Conservation (phyloP, 2,888 invertebrate genomes). For the Punctoribates punctum region DNA sequence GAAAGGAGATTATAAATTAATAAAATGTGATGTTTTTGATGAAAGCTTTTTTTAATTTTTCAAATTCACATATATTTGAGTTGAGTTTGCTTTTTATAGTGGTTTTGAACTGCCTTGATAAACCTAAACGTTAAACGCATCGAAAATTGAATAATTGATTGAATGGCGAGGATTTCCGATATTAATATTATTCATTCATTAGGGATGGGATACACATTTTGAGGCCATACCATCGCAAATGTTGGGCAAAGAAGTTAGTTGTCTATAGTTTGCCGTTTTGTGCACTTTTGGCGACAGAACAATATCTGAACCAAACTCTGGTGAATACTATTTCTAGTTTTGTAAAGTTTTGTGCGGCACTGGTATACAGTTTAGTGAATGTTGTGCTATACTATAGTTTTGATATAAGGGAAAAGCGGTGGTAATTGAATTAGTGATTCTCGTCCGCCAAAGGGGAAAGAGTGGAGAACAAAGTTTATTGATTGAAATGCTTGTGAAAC, state of each 20-base stretch:
- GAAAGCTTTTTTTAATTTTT: no score
- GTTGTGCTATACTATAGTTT: conserved; percentile 25
- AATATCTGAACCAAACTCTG: not conserved
- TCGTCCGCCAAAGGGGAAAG: conserved; percentile 32
- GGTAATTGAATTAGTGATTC: conserved; percentile 31
- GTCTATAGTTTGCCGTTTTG: conserved; percentile 12
- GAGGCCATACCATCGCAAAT: not conserved
- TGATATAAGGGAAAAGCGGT: conserved; percentile 32
- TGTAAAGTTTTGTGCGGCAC: not conserved
- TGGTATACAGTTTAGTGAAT: conserved; percentile 4
- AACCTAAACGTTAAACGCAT: no score
- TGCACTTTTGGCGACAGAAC: conserved; percentile 14
- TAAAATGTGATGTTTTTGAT: no score
- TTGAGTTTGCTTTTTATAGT: no score
- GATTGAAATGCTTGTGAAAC: conserved; percentile 26
- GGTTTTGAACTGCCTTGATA: no score
- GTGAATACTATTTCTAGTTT: not conserved
- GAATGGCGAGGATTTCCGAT: not conserved
- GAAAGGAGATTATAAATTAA: no score
- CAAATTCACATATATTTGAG: no score
- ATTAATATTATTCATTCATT: conserved; percentile 14
- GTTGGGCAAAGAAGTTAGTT: conserved; percentile 1
- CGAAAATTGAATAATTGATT: not conserved
- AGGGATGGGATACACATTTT: conserved; percentile 2
- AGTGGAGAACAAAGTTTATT: conserved; percentile 23